Evolutionary conservation across 2,888 invertebrate species (phyloP).

Genomic region (Trisateles emortualis): DNA sequence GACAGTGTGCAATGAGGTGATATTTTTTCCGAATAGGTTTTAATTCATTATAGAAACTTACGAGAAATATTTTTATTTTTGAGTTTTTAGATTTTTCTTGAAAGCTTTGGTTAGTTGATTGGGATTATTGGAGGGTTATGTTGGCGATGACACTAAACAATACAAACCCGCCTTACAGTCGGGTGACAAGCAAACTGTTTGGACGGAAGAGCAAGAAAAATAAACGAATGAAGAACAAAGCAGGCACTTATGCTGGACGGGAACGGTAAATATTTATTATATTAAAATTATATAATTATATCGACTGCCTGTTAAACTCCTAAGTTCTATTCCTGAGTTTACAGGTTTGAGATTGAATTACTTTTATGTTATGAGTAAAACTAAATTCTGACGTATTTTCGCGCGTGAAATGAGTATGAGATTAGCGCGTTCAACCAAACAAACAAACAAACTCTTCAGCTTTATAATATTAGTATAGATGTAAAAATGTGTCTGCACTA

Average conservation of each 20-base stretch:
- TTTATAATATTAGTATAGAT: too few species aligned
- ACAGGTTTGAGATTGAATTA: too few species aligned
- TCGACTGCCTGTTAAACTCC: too few species aligned
- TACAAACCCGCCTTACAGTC: slow-evolving; percentile 66
- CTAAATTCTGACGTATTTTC: too few species aligned
- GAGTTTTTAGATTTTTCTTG: slow-evolving; percentile 13
- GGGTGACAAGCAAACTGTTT: slow-evolving; percentile 75
- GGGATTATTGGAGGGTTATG: slow-evolving; percentile 4
- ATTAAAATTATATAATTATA: too few species aligned
- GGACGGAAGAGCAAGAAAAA: slow-evolving; percentile 79
- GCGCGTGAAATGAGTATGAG: too few species aligned
- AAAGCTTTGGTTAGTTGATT: slow-evolving; percentile 24
- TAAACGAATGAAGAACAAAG: slow-evolving; percentile 71
- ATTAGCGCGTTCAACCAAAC: too few species aligned
- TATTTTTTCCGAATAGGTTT: slow-evolving; percentile 6
- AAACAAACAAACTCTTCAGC: too few species aligned
- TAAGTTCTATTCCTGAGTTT: too few species aligned
- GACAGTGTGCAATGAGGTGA: slow-evolving; percentile 45
- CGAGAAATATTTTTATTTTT: slow-evolving; percentile 11
- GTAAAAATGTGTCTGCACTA: too few species aligned
- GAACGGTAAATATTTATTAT: slow-evolving; percentile 69
- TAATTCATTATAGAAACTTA: not conserved
- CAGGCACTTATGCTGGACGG: slow-evolving; percentile 73
- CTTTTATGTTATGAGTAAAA: too few species aligned
- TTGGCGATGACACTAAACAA: slow-evolving; percentile 73